Evolutionary conservation across 1,140 invertebrate species (phyloP), one percentile per base, ranked within the genome.

Genomic region (Antheraea mylitta): DNA sequence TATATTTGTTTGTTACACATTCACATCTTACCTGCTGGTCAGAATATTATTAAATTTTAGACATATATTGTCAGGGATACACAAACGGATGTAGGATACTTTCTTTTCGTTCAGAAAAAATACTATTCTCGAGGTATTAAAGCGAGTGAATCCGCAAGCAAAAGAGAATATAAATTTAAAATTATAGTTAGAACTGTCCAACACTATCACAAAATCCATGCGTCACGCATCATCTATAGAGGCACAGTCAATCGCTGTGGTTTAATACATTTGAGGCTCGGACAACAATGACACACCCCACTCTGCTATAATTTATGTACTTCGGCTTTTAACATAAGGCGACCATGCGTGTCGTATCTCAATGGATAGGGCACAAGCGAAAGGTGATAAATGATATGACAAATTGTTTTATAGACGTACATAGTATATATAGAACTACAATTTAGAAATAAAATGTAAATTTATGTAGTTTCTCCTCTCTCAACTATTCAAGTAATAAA

Each of bases 211-310:
- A 71, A 77, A 77, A 80, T 68, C 67, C 71, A 76, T 81, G 78
- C 80, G 85, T 87, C 86, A 85, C 78, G 78, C 70, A 73, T 73
- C 64, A 76, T 68, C 74, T 62, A 71, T 71, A 69, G 78, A 82
- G 84, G 78, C 45, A 78, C 82, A 89, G 83, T 91, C 85, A 89
- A 88, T 88, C 82, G 77, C 75, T 83, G 88, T 72, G 86, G 88
- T 87, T 89, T 86, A 83, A 86, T 86, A 82, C 81, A 83, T 89
- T 85, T 84, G 76, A 80, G 78, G 71, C 76, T 76, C 71, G 77
- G 77, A 79, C 66, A 85, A 84, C 80, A 88, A 78, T 83, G 86
- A 86, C 85, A 79, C 81, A 79, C 85, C 86, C 87, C 73, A 79
- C 66, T 70, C 68, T 72, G 70, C 61, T 71, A 80, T 90, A 88